phyloP scores from a whole-genome alignment of 2,797 vertebrate genomes.

The Pteropus rufus region DNA sequence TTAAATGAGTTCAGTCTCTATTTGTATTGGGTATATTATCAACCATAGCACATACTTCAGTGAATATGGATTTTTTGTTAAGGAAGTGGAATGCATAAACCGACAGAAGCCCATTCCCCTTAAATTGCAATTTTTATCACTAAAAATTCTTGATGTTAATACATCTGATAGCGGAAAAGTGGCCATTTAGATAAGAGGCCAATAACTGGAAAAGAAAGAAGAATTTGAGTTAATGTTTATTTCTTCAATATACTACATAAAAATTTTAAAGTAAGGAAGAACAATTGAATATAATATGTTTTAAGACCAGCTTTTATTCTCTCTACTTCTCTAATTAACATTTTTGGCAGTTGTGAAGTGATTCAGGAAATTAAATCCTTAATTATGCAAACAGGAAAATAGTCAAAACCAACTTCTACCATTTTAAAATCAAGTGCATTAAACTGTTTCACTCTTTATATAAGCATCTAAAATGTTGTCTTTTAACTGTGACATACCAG shows the following conservation, averaged over 20 bases:
- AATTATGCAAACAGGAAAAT: not conserved
- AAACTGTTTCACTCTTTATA: not conserved
- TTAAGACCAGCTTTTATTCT: conserved; percentile 6
- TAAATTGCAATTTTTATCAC: not conserved
- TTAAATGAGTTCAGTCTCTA: not conserved
- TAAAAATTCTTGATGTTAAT: not conserved
- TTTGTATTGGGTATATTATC: not conserved
- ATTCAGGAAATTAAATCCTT: conserved; percentile 28
- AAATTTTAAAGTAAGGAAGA: not conserved
- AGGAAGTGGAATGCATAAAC: not conserved
- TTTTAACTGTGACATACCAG: conserved; percentile 7
- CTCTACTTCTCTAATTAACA: conserved; percentile 6
- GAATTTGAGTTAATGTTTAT: not conserved
- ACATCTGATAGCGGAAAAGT: not conserved
- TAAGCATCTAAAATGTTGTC: not conserved
- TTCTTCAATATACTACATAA: not conserved
- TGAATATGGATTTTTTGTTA: conserved; percentile 11
- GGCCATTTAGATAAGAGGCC: not conserved
- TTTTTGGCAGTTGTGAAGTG: not conserved
- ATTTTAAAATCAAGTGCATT: conserved; percentile 29
- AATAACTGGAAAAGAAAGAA: conserved; percentile 16
- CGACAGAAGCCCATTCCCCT: not conserved
- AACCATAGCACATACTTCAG: not conserved
- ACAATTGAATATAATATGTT: not conserved
- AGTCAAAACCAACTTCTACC: not conserved